Evolutionary conservation across 2,113 vertebrate species (phyloP).

Genomic region (Gnathonemus echidnorhynchus): DNA sequence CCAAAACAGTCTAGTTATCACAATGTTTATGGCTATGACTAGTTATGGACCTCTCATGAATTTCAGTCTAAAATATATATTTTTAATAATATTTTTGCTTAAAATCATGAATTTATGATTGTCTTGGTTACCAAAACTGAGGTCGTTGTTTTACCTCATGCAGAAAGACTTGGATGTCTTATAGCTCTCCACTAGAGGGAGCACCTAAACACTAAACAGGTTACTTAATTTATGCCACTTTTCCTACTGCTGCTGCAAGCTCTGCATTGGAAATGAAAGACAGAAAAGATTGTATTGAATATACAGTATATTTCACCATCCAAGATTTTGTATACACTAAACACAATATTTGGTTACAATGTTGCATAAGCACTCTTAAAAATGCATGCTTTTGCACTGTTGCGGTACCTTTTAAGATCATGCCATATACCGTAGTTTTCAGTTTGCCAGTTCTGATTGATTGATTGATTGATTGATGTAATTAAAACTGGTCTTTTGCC

Average conservation of each 20-base stretch:
- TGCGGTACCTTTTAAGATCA: background rate
- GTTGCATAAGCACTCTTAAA: slow-evolving; percentile 6
- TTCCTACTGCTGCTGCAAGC: background rate
- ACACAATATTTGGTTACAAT: background rate
- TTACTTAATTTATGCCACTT: slow-evolving; percentile 5
- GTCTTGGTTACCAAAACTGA: background rate
- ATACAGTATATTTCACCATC: background rate
- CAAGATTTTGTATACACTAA: background rate
- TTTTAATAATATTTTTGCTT: background rate
- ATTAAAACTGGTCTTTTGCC: background rate
- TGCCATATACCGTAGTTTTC: background rate
- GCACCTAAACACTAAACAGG: background rate
- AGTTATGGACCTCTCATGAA: background rate
- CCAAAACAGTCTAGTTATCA: background rate
- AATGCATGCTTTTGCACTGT: slow-evolving; percentile 15
- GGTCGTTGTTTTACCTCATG: background rate
- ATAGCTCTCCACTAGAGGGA: slow-evolving; percentile 14
- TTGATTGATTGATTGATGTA: slow-evolving; percentile 1
- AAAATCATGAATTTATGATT: background rate
- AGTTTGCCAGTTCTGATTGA: background rate
- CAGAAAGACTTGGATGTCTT: background rate
- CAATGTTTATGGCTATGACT: background rate
- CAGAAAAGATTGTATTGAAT: background rate
- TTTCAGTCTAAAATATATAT: background rate
- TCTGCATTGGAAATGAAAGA: background rate